Conservation (phyloP, 1,140 invertebrate species). For the Orius laevigatus region DNA sequence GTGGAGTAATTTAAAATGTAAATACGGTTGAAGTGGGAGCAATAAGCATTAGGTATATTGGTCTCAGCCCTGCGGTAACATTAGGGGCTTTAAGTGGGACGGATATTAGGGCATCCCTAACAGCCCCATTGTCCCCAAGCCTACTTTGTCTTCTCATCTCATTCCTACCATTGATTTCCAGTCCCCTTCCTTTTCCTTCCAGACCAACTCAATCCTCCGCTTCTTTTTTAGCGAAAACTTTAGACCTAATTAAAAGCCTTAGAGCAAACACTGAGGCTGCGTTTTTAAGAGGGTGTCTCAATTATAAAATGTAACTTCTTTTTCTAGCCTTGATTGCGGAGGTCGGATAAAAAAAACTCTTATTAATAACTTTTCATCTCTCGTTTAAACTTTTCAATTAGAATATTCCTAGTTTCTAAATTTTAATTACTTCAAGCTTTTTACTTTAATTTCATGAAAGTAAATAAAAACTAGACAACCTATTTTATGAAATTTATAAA, state of each 20-base stretch:
- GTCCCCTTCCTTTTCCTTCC: slow-evolving; percentile 5
- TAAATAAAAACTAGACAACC: too few species aligned
- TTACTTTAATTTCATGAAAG: too few species aligned
- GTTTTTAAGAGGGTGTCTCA: too few species aligned
- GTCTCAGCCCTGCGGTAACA: slow-evolving; percentile 9
- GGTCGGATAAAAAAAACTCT: too few species aligned
- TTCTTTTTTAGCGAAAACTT: not conserved
- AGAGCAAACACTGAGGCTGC: too few species aligned
- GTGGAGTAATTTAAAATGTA: slow-evolving; percentile 11
- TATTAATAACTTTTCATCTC: too few species aligned
- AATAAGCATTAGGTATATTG: slow-evolving; percentile 12
- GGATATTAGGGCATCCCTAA: slow-evolving; percentile 11
- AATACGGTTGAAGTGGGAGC: slow-evolving; percentile 7
- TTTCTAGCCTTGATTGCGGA: too few species aligned
- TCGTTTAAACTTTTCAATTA: too few species aligned
- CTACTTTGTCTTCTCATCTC: slow-evolving; percentile 8
- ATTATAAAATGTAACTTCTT: too few species aligned
- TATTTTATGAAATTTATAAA: too few species aligned
- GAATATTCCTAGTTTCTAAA: too few species aligned
- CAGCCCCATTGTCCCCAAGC: slow-evolving; percentile 7
- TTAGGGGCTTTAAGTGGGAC: slow-evolving; percentile 6
- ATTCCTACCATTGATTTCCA: not conserved
- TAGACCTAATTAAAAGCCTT: not conserved
- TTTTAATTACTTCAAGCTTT: too few species aligned
- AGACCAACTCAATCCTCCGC: not conserved